phyloP scores from a whole-genome alignment of 2,888 invertebrate genomes.

The Tipula helvola region DNA sequence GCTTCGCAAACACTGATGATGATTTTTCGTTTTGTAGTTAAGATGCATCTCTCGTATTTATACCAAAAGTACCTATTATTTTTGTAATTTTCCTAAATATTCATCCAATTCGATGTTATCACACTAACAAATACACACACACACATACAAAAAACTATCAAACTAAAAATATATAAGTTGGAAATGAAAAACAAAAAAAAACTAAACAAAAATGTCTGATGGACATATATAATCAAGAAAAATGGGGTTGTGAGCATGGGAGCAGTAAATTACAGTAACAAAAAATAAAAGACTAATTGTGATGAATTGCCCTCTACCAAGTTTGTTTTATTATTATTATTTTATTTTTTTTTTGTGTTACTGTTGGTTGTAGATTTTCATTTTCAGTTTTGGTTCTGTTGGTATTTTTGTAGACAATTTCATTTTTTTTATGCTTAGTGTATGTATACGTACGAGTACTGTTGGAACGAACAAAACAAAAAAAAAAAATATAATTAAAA shows the following conservation, averaged over 20 bases:
- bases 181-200: background rate
- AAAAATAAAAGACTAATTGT: background rate
- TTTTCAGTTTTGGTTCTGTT: background rate
- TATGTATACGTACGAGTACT: background rate
- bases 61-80: background rate
- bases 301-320: conserved; percentile 4
- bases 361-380: conserved; percentile 4
- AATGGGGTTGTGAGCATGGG: conserved; percentile 4
- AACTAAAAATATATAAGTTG: background rate
- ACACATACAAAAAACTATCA: background rate
- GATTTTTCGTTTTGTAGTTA: background rate
- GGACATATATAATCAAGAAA: conserved; percentile 4
- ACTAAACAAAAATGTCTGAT: background rate
- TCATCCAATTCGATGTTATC: background rate
- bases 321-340: background rate
- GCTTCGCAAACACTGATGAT: background rate
- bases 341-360: background rate
- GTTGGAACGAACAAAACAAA: background rate
- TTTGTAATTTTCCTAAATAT: background rate
- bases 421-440: background rate
- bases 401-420: background rate
- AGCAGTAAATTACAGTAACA: background rate
- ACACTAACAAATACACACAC: background rate
- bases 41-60: background rate
- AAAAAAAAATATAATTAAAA: background rate